Base-by-base conservation (phyloP, 37 sponge, comb jelly and placozoan species). In the Spongia lamella region DNA sequence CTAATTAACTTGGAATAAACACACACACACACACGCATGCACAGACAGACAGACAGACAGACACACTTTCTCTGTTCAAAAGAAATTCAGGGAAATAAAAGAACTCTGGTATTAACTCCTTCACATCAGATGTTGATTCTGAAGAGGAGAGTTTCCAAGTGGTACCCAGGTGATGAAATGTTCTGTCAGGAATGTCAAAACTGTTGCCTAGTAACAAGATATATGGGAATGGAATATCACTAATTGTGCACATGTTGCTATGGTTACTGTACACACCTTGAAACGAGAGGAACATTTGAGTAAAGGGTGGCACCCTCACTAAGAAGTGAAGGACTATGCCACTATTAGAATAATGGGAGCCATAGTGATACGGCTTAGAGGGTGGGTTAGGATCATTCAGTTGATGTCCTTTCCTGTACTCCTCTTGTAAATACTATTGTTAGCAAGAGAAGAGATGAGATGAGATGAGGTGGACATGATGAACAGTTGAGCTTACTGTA, bases 41-140 rank as follows among this genome's bases (percentile, higher is more conserved):
- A 19, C 20, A 17, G 5, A 17, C 25, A 73, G 3, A 19, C 5
- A 20, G 52, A 76, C 35, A 29, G 11, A 25, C 13, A 51, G 1
- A 70, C 90, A 33, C 39, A 86, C 97, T 61, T 62, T 97, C 93
- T 40, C 25, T 50, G 66, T 98, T 98, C 27, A 43, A n/a, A 32
- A 98, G 78, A 75, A 98, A 86, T 56, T 98, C 99, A 19, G 99
- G 96, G 17, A 98, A 88, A 69, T 82, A 95, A 73, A 86, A 98
- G 84, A 98, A 98, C 83, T 98, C 99, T 21, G 99, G 99, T 25
- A 98, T 92, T 11, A 98, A 80, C 55, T 98, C 99, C 70, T 95
- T 95, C 33, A 95, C 93, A 63, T 95, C 96, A 21, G 93, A 92
- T 26, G 96, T 76, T 35, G 94, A 93, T 56, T 88, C 86, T 19